Evolutionary conservation across 2,888 invertebrate genomes (phyloP).

Genomic region (Polylopha cassiicola): DNA sequence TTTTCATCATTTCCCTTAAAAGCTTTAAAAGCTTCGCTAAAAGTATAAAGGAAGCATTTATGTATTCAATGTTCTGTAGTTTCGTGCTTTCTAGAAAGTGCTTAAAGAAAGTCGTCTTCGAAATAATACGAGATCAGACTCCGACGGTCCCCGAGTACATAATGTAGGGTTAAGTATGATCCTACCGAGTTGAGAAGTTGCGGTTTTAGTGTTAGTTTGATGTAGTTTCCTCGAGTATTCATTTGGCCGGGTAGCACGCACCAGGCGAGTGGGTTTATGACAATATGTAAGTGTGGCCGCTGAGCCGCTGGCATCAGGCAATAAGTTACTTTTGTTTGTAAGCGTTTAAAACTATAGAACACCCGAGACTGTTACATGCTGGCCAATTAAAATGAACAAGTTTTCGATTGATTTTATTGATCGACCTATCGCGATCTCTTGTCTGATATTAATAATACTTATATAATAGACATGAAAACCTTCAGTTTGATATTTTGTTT

Average conservation of each 20-base stretch:
- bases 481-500: not conserved
- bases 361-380: conserved; percentile 33
- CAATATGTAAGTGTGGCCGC: conserved; percentile 57
- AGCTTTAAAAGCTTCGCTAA: conserved; percentile 10
- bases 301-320: conserved; percentile 52
- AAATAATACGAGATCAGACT: conserved; percentile 23
- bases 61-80: conserved; percentile 18
- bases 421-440: not conserved
- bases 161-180: conserved; percentile 31
- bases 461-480: conserved; percentile 2
- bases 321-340: conserved; percentile 64
- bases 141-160: conserved; percentile 17
- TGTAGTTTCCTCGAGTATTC: conserved; percentile 34
- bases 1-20: conserved; percentile 17
- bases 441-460: not conserved
- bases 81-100: conserved; percentile 21
- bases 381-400: not conserved
- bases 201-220: conserved; percentile 30
- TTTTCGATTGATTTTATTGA: not conserved
- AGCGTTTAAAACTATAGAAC: conserved; percentile 58
- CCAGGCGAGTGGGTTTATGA: conserved; percentile 40
- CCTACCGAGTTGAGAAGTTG: conserved; percentile 29
- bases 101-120: conserved; percentile 23
- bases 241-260: conserved; percentile 43
- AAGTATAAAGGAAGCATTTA: conserved; percentile 17